These are phyloP conservation scores for Zingel zingel DNA, from an alignment of 2,113 vertebrate species.

Conservation along the genomic window DNA sequence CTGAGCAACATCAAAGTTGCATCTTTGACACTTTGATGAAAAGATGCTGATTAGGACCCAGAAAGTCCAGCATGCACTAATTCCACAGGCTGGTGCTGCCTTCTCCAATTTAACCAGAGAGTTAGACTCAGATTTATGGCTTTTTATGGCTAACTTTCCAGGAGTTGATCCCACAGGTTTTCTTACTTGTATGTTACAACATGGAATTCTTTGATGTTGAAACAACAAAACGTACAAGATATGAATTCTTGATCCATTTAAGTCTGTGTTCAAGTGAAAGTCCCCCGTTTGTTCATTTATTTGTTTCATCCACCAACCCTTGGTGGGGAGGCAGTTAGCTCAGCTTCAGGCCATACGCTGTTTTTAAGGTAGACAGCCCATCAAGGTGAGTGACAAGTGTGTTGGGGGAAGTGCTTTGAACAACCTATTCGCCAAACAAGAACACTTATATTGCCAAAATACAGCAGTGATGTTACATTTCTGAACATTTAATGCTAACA, in stretches of 20 bases:
- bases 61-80: slow-evolving; percentile 10
- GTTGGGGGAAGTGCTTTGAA: neutral
- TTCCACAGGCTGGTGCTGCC: neutral
- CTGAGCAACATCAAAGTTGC: slow-evolving; percentile 27
- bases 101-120: slow-evolving; percentile 8
- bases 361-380: slow-evolving; percentile 20
- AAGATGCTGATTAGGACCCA: slow-evolving; percentile 49
- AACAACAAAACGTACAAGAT: slow-evolving; percentile 1
- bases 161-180: neutral
- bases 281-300: slow-evolving; percentile 24
- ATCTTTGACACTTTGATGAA: slow-evolving; percentile 43
- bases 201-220: neutral
- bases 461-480: too few species aligned
- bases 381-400: slow-evolving; percentile 44
- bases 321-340: slow-evolving; percentile 6
- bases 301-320: slow-evolving; percentile 1
- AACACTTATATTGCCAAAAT: neutral
- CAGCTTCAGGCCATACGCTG: slow-evolving; percentile 27
- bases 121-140: neutral
- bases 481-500: too few species aligned
- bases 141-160: slow-evolving; percentile 3
- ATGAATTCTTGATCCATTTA: slow-evolving; percentile 2
- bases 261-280: slow-evolving; percentile 7
- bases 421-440: neutral
- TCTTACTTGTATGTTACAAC: neutral